Evolutionary conservation across 2,113 vertebrate species (phyloP), one percentile per base, ranked within the genome.

Genomic region (Lamprotornis superbus): DNA sequence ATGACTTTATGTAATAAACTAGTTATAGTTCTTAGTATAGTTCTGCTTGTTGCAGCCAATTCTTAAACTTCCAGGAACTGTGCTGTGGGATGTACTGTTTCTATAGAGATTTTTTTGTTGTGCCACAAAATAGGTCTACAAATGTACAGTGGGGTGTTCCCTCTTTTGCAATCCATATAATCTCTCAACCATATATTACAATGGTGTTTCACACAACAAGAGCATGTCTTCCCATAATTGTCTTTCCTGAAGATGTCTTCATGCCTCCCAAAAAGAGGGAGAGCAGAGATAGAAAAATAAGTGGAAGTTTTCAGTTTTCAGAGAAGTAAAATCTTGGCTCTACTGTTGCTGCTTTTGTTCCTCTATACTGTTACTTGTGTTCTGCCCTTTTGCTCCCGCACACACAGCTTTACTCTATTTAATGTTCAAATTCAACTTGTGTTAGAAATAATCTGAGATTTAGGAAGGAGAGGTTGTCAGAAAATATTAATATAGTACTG

Each of bases 31-130:
- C 61, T 76, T 63, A 63, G 31, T 56, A 42, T 10, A 76, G 40
- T 63, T 61, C 24, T 56, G 21, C 37, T 7, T 33, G 71, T 82
- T 93, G 87, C 81, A 95, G 89, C 73, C 86, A 82, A 49, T 90
- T 95, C 90, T 92, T 84, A 84, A 92, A 91, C 89, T 96, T 97
- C 89, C 77, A 93, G 86, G 89, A 97, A 96, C 67, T 92, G 77
- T 91, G 80, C 77, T 90, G 73, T 3, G 3, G 88, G 86, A 79
- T 93, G 50, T 20, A 90, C 92, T 47, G 69, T 84, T 89, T 91
- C 92, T 93, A 55, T 31, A 93, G 94, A 90, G 56, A 77, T 52
- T 67, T 79, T 88, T 90, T 71, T 24, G 67, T 90, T 93, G 68
- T 37, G 47, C 35, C 92, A 94, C 82, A 86, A 68, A 90, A 59